Percentiles rank a stretch among this genome's conserved stretches.
Evolutionary conservation across 2,797 vertebrate genomes (phyloP).

Genomic region (Ceryle rudis): DNA sequence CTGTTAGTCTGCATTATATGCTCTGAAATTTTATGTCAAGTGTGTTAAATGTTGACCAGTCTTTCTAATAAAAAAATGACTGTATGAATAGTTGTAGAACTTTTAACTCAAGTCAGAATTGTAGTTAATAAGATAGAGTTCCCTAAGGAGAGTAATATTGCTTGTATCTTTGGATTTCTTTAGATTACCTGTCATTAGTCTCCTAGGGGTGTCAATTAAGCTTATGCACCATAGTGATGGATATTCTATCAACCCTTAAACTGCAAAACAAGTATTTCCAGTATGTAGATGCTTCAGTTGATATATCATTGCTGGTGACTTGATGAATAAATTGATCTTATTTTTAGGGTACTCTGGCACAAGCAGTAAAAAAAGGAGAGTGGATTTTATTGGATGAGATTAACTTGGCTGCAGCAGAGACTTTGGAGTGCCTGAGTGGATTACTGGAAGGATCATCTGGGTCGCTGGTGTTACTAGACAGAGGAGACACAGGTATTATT

Average conservation of each 20-base stretch:
- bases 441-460: slow-evolving; percentile 91
- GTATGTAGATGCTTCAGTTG: background rate
- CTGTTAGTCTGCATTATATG: background rate
- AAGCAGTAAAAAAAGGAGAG: slow-evolving; percentile 94
- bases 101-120: background rate
- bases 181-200: background rate
- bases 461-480: slow-evolving; percentile 92
- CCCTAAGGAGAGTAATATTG: background rate
- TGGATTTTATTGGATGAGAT: slow-evolving; percentile 98
- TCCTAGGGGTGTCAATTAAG: background rate
- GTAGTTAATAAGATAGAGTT: background rate
- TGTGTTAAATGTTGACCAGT: background rate
- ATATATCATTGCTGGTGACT: background rate
- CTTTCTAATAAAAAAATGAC: background rate
- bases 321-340: background rate
- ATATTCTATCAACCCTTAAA: background rate
- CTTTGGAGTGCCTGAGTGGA: slow-evolving; percentile 94
- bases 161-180: background rate
- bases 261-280: background rate
- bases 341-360: slow-evolving; percentile 90
- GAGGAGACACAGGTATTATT: slow-evolving; percentile 91
- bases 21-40: background rate
- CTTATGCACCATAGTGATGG: background rate
- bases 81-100: background rate
- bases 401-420: slow-evolving; percentile 95